Evolutionary conservation across 1,140 invertebrate species (phyloP).

Genomic region (Mesaphorura yosii): DNA sequence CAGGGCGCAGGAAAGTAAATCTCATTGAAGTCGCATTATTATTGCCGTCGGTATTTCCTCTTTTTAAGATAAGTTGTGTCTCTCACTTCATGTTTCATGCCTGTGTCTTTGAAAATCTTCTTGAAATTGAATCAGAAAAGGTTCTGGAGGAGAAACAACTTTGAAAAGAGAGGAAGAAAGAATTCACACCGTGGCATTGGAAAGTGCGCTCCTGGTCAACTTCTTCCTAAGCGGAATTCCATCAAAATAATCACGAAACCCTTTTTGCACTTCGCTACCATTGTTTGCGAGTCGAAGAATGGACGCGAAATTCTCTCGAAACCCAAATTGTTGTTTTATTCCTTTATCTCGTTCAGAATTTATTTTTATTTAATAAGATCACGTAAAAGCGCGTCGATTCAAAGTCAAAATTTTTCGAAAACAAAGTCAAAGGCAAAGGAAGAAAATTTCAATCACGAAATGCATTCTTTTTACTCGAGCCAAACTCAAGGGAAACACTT

Average conservation of each 20-base stretch:
- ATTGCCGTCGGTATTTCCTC: too few species aligned
- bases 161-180: neutral
- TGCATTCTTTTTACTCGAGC: conserved; percentile 10
- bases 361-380: too few species aligned
- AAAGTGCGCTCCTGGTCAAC: too few species aligned
- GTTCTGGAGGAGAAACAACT: conserved; percentile 12
- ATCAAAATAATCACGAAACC: conserved; percentile 30
- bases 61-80: too few species aligned
- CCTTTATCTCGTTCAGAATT: too few species aligned
- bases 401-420: too few species aligned
- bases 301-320: neutral
- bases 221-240: conserved; percentile 20
- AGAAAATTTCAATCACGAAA: conserved; percentile 29
- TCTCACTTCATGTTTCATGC: too few species aligned
- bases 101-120: neutral
- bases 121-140: conserved; percentile 26
- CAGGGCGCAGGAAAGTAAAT: too few species aligned
- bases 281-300: neutral
- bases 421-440: neutral
- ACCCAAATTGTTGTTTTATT: neutral
- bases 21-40: too few species aligned
- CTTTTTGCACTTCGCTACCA: neutral
- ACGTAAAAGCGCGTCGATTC: too few species aligned
- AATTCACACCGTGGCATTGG: neutral
- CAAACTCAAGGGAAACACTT: too few species aligned